phyloP scores from a whole-genome alignment of 2,797 vertebrate species.

The Enteromius afrohamiltoni region DNA sequence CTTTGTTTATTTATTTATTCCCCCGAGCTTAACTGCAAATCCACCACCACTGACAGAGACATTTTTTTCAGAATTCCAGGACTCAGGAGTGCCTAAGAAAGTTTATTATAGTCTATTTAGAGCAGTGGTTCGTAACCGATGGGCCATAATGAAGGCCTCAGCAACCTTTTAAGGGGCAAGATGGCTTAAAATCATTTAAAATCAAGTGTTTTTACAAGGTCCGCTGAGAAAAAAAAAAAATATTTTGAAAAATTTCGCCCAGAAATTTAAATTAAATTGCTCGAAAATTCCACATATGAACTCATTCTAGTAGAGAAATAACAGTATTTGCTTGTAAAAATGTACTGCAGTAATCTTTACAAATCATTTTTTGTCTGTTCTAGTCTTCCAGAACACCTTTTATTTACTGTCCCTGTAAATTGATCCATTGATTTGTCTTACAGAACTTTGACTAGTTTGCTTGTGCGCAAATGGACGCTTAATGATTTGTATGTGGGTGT shows the following conservation, averaged over 20 bases:
- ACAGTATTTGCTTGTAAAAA: not conserved
- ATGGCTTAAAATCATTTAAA: not conserved
- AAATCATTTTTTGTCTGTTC: not conserved
- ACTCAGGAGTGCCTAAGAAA: constrained; percentile 1
- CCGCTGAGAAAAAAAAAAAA: too few relatives aligned
- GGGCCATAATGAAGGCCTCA: not conserved
- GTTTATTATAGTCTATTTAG: constrained; percentile 33
- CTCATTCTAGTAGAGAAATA: not conserved
- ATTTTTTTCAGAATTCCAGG: constrained; percentile 6
- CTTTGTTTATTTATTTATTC: constrained; percentile 46
- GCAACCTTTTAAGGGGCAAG: not conserved
- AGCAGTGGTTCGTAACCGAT: not conserved
- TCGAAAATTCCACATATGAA: not conserved
- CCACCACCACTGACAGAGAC: constrained; percentile 43
- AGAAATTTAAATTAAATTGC: not conserved
- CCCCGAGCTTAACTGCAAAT: constrained; percentile 45
- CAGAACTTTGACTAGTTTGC: constrained; percentile 5
- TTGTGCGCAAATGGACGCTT: not conserved
- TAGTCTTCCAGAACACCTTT: not conserved
- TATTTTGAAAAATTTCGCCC: too few relatives aligned
- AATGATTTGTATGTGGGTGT: not conserved
- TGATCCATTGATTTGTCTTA: not conserved
- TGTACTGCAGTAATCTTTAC: not conserved
- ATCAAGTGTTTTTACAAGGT: too few relatives aligned
- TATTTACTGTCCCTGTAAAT: not conserved